Conservation (phyloP, 2,888 invertebrate genomes). For the Ceramica pisi region DNA sequence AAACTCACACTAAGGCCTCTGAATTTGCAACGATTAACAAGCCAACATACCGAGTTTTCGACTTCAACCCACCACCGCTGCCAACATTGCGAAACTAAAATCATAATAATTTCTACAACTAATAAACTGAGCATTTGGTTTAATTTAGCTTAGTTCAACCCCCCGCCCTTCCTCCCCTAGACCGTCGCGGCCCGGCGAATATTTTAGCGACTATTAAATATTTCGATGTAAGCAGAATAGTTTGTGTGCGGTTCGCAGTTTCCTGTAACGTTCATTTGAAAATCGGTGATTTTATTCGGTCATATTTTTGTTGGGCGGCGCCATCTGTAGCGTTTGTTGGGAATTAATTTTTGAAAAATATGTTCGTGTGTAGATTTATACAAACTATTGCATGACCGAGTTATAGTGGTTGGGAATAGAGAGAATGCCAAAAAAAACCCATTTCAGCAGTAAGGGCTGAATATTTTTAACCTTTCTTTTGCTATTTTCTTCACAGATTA, state of each 20-base stretch:
- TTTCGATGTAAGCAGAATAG: conserved; percentile 67
- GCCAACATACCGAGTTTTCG: conserved; percentile 35
- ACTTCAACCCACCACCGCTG: conserved; percentile 36
- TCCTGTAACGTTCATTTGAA: conserved; percentile 60
- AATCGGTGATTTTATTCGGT: conserved; percentile 53
- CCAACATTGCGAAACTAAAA: conserved; percentile 55
- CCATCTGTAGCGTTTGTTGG: conserved; percentile 36
- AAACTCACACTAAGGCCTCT: too few species aligned
- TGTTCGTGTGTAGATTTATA: conserved; percentile 17
- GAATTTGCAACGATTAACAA: conserved; percentile 55
- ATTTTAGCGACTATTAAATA: conserved; percentile 69
- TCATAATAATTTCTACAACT: conserved; percentile 63
- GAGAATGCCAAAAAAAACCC: neutral
- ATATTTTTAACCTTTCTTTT: too few species aligned
- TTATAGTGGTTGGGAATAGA: neutral
- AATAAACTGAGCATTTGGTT: conserved; percentile 62
- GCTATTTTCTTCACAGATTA: too few species aligned
- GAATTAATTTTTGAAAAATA: conserved; percentile 23
- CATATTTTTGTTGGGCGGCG: conserved; percentile 44
- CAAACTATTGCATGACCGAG: neutral
- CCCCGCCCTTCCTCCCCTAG: neutral
- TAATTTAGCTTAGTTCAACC: conserved; percentile 59
- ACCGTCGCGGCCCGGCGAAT: conserved; percentile 58
- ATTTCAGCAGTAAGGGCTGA: neutral
- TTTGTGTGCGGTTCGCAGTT: conserved; percentile 53